Evolutionary conservation across 2,113 vertebrate genomes (phyloP), one percentile per base, ranked within the genome.

Genomic region (Calidris pugnax): DNA sequence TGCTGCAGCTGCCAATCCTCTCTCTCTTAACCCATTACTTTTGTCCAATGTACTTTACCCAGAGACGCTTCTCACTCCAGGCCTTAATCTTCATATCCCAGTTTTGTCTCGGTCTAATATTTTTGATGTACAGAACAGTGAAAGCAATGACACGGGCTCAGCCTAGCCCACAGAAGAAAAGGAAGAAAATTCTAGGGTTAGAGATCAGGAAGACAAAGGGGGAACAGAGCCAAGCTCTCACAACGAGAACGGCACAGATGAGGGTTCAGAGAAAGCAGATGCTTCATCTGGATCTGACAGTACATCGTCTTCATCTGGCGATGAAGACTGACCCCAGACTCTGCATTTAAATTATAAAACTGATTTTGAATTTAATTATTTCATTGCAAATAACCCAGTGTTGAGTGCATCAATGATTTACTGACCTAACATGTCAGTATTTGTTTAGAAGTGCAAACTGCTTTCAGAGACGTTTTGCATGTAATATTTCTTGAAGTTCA

Each of bases 41-140:
- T 98, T 99, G 95, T 99, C 99, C 97, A 99, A 99, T 97, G 99
- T 99, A 98, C 98, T 99, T 98, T 99, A 99, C 97, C 99, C 99
- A 99, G 99, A 99, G 99, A 99, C 99, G 99, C 99, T 99, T 98
- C 99, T 99, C 98, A 99, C 99, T 98, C 99, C 99, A 99, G 99
- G 99, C 99, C 99, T 99, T 99, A 99, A 99, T 98, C 98, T 99
- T 98, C 99, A 99, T 97, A 98, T 98, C 98, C 98, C 98, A 98
- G 97, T 99, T 97, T 97, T 98, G 96, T 97, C 98, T 97, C 98
- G 98, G 95, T 96, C 98, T 74, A 98, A 89, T 96, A 90, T 98
- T 97, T 98, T 98, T 97, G 98, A 98, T 98, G 97, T 98, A 97
- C 99, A 99, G 98, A 99, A 99, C 98, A 98, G 97, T 98, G 98